These are phyloP conservation scores for Pristionchus japonicus DNA, from an alignment of 2,888 invertebrate genomes.

Conservation along the genomic window DNA sequence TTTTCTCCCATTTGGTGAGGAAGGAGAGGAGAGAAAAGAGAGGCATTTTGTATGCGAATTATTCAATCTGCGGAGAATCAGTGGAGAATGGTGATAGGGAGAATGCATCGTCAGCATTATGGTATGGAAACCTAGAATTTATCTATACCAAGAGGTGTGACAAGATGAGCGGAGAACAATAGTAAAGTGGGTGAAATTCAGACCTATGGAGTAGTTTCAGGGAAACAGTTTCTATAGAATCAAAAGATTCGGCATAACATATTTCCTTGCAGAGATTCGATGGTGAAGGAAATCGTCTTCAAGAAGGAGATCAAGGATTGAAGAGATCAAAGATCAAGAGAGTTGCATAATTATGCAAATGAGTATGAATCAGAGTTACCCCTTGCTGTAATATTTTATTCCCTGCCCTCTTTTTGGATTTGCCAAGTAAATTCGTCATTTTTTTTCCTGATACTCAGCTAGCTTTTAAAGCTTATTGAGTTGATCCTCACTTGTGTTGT, in stretches of 20 bases:
- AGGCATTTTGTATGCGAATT: background rate
- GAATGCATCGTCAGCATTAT: background rate
- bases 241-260: too few relatives aligned
- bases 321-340: background rate
- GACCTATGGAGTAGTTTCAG: too few relatives aligned
- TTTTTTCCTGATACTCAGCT: background rate
- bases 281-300: background rate
- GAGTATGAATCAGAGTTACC: background rate
- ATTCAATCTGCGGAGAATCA: background rate
- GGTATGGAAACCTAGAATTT: too few relatives aligned
- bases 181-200: too few relatives aligned
- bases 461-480: background rate
- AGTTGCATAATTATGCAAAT: background rate
- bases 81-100: background rate
- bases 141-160: too few relatives aligned
- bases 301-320: background rate
- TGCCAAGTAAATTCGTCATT: background rate
- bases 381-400: background rate
- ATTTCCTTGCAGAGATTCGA: background rate
- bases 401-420: background rate
- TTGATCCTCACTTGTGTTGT: background rate
- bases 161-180: too few relatives aligned
- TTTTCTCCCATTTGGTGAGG: background rate
- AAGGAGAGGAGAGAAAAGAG: background rate
- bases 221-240: too few relatives aligned